Evolutionary conservation across 2,888 invertebrate genomes (phyloP).

Genomic region (Capitulum mitella): DNA sequence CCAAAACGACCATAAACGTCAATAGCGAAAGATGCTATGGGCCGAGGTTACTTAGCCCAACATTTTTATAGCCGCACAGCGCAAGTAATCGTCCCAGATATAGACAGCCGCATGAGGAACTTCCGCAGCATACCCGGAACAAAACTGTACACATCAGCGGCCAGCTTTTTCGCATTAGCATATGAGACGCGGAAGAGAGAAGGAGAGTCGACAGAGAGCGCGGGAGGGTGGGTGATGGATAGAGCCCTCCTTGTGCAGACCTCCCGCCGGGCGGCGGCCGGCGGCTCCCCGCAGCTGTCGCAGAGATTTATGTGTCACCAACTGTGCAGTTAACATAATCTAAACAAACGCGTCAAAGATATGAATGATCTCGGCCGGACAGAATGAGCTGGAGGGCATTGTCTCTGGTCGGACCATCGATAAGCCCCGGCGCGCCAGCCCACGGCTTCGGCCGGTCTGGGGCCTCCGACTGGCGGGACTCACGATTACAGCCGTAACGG

Average conservation of each 20-base stretch:
- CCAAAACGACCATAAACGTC: too few relatives aligned
- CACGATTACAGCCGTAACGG: background rate
- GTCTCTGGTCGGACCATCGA: background rate
- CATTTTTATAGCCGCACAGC: too few relatives aligned
- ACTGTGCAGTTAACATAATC: constrained; percentile 22
- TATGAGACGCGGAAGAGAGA: too few relatives aligned
- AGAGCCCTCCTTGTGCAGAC: background rate
- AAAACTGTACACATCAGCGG: too few relatives aligned
- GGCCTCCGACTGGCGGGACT: background rate
- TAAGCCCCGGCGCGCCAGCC: background rate
- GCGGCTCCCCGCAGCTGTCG: constrained; percentile 3
- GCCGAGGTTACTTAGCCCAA: too few relatives aligned
- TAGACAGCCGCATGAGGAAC: too few relatives aligned
- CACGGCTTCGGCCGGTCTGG: background rate
- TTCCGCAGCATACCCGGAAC: too few relatives aligned
- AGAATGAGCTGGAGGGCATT: constrained; percentile 3
- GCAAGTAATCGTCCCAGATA: too few relatives aligned
- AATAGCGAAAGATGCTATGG: too few relatives aligned
- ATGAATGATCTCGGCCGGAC: constrained; percentile 8
- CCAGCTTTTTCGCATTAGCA: too few relatives aligned
- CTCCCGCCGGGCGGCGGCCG: background rate
- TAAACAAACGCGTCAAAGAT: constrained; percentile 18
- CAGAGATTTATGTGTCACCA: constrained; percentile 13
- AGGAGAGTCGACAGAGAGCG: too few relatives aligned
- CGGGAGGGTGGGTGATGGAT: background rate